Conservation (phyloP, 1,140 invertebrate species). For the Trypoxylus dichotomus region DNA sequence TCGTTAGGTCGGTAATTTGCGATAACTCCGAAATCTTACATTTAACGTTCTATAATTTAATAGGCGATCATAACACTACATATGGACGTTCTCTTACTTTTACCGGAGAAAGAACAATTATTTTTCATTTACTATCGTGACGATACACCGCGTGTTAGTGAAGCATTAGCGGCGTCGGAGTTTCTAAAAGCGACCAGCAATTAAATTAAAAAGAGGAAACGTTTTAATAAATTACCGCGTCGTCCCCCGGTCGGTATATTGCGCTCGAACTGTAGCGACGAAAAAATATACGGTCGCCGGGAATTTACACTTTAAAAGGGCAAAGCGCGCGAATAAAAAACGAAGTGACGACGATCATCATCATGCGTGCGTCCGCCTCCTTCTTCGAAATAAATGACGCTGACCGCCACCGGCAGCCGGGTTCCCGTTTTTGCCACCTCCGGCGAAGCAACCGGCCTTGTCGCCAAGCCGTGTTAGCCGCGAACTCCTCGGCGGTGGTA, state of each 20-base stretch:
- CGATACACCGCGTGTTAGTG: neutral
- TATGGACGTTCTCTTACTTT: neutral
- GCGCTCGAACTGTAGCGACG: too few species aligned
- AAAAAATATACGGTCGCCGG: neutral
- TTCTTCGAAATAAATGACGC: conserved; percentile 6
- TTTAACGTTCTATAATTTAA: too few species aligned
- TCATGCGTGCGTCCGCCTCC: neutral
- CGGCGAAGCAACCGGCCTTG: neutral
- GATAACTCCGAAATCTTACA: too few species aligned
- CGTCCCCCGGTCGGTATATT: neutral
- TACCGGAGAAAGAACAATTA: neutral
- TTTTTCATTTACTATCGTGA: neutral
- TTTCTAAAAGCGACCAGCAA: neutral
- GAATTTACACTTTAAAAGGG: neutral
- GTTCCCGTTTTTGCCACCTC: neutral
- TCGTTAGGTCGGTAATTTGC: too few species aligned
- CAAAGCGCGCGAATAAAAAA: neutral
- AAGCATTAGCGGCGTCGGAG: neutral
- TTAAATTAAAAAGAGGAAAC: conserved; percentile 7
- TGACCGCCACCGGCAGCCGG: neutral
- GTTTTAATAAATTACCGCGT: neutral
- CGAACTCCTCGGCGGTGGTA: too few species aligned
- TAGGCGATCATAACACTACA: too few species aligned
- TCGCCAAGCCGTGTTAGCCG: neutral
- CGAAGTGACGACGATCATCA: neutral